Conservation (phyloP, 2,113 vertebrate genomes). For the Cromileptes altivelis region DNA sequence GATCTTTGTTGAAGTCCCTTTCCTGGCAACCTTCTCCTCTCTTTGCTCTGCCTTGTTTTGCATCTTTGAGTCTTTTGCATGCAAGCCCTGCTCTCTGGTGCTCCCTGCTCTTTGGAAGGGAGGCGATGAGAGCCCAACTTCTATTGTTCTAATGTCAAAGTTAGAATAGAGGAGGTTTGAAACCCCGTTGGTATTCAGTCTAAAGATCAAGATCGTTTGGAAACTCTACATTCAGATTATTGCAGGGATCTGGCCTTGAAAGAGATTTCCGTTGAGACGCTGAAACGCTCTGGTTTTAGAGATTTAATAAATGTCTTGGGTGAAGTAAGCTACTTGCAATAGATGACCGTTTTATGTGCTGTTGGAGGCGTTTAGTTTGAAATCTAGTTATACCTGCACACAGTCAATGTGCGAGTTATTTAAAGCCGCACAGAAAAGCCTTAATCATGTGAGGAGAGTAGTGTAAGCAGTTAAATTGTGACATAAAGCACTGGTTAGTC, state of each 20-base stretch:
- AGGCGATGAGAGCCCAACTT: conserved; percentile 65
- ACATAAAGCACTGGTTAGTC: conserved; percentile 5
- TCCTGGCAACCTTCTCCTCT: conserved; percentile 50
- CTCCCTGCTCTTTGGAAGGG: conserved; percentile 67
- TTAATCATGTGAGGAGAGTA: neutral
- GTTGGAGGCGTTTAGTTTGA: neutral
- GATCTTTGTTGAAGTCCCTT: conserved; percentile 28
- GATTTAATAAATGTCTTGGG: neutral
- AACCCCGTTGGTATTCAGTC: conserved; percentile 65
- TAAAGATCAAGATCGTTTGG: conserved; percentile 60
- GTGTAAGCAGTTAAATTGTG: neutral
- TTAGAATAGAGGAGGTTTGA: conserved; percentile 73
- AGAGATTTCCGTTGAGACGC: conserved; percentile 18
- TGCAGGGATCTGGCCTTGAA: conserved; percentile 17
- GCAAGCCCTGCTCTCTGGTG: conserved; percentile 71
- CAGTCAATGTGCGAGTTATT: neutral
- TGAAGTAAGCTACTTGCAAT: neutral
- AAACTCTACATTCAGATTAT: conserved; percentile 41
- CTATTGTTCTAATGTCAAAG: conserved; percentile 78
- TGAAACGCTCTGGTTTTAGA: neutral
- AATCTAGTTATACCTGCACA: neutral
- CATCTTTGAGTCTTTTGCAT: conserved; percentile 78
- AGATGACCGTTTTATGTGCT: neutral
- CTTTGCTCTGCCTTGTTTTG: conserved; percentile 70
- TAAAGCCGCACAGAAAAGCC: neutral